These are phyloP conservation scores for Platanista minor DNA, from an alignment of 2,113 vertebrate species.

Conservation along the genomic window DNA sequence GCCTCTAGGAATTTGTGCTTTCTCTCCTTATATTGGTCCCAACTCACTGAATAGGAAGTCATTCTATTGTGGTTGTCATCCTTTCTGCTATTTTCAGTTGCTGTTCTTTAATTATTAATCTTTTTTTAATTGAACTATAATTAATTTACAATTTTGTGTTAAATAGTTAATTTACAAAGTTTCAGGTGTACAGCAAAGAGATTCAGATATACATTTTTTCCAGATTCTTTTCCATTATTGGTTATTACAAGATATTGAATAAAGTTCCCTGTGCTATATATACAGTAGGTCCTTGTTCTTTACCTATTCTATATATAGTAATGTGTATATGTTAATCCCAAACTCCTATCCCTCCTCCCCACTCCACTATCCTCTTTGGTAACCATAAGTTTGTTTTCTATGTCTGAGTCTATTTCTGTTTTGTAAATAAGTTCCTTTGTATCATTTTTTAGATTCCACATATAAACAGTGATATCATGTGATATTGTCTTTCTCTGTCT, in stretches of 20 bases:
- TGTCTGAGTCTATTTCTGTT: background rate
- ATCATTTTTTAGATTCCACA: background rate
- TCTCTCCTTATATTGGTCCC: too few relatives aligned
- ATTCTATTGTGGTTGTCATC: background rate
- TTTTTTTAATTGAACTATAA: background rate
- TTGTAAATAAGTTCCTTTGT: background rate
- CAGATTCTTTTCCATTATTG: background rate
- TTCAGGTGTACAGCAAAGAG: background rate
- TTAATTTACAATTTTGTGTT: background rate
- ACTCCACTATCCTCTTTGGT: background rate
- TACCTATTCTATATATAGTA: background rate
- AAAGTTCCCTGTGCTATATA: background rate
- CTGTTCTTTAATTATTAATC: background rate
- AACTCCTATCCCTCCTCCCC: background rate
- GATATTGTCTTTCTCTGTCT: background rate
- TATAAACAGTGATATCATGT: background rate
- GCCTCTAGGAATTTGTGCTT: background rate
- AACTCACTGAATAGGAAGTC: background rate
- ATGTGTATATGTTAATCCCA: background rate
- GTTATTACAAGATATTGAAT: background rate
- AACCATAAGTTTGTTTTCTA: background rate
- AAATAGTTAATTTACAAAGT: background rate
- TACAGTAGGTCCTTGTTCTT: background rate
- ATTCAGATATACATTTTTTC: background rate
- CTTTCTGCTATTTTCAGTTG: background rate